Evolutionary conservation across 2,113 vertebrate species (phyloP).

Genomic region (Anhinga rufa): DNA sequence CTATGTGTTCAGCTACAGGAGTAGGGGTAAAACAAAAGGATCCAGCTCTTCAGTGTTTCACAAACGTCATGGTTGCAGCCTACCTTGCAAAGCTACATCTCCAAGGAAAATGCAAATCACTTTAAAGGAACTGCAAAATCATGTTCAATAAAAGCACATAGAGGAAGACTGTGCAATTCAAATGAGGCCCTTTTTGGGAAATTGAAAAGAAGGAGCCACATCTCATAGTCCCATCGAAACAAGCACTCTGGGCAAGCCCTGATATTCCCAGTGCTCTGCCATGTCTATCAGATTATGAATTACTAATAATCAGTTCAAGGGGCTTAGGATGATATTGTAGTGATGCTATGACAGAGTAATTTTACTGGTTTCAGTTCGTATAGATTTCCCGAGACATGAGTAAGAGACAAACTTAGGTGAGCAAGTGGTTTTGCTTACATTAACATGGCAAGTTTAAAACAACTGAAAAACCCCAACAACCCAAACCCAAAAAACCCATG

Average conservation of each 20-base stretch:
- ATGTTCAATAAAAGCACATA: background rate
- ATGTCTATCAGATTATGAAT: background rate
- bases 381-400: background rate
- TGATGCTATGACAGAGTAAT: background rate
- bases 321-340: background rate
- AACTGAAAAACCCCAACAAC: background rate
- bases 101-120: background rate
- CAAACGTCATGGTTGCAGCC: background rate
- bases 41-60: background rate
- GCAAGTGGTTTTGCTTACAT: background rate
- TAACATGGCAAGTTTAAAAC: background rate
- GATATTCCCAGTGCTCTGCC: background rate
- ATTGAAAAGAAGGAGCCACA: background rate
- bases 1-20: background rate
- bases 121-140: background rate
- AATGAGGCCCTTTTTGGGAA: background rate
- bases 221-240: background rate
- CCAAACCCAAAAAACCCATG: fast-evolving
- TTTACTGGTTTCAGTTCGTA: background rate
- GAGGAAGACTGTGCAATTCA: background rate
- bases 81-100: background rate
- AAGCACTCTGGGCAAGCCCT: background rate
- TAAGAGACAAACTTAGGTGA: background rate
- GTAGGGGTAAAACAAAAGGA: background rate
- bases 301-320: background rate